Base-by-base conservation (phyloP, 1,140 invertebrate species). In the Leptinotarsa defecta region DNA sequence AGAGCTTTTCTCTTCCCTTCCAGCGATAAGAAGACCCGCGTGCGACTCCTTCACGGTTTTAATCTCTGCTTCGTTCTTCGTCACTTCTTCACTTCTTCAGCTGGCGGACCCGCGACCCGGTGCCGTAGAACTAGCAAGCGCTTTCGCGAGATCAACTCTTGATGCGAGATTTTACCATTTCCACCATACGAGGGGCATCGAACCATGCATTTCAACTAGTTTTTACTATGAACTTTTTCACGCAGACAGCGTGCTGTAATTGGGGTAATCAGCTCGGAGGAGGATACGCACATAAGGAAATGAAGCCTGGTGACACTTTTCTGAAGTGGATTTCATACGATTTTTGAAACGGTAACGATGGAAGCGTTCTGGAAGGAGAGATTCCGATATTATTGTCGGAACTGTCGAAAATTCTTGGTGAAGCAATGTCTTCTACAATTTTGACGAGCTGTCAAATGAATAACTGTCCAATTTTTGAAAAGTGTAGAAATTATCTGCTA, bases 161-260 rank as follows among this genome's bases (percentile, higher is more conserved):
- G 67, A 24, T 68, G 43, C 20, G 64, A 67, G 64, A 67, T n/a
- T 43, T 48, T 68, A 68, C 67, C 67, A 49, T 68, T 68, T 68
- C 67, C 67, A 34, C 34, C 34, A 34, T 48, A 68, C 43, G 67
- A 34, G 67, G 34, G 27, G 67, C 67, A 68, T 43, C 67, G 67
- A 68, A 68, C 67, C 67, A 68, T 68, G 34, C 52, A 57, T 57
- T 57, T 57, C 52, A 17, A 57, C 52, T 19, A 57, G n/a, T 19
- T 57, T 57, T 57, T 43, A 43, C 34, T 43, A 43, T 11, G 34
- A 43, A 43, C 34, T 57, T 57, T 57, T 57, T 57, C n/a, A 17
- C 52, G n/a, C n/a, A 57, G 52, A 57, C 52, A 17, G n/a, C 17
- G 13, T 57, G 13, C 6, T 57, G 13, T 19, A 57, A 57, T 57